phyloP scores from a whole-genome alignment of 2,888 invertebrate species.

The Patella depressa region DNA sequence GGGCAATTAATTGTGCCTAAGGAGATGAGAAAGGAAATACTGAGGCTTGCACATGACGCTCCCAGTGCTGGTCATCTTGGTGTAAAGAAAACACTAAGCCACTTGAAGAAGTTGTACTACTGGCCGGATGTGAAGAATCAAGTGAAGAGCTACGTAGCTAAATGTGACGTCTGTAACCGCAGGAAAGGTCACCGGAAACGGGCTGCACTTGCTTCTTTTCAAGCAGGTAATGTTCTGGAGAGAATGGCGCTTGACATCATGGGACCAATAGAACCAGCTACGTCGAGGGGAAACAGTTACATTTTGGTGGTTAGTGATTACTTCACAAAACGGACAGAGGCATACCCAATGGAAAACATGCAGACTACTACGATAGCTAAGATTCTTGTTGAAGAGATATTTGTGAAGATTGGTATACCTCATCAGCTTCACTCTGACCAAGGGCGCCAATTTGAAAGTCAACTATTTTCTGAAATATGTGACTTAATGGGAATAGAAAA shows the following conservation, averaged over 20 bases:
- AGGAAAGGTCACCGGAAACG: neutral
- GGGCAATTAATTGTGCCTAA: too few relatives aligned
- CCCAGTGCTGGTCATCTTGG: neutral
- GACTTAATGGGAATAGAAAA: conserved; percentile 28
- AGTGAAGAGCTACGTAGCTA: neutral
- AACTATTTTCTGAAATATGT: conserved; percentile 34
- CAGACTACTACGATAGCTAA: conserved; percentile 23
- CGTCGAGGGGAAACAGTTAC: conserved; percentile 24
- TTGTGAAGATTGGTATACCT: conserved; percentile 29
- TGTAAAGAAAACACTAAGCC: neutral
- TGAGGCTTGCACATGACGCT: neutral
- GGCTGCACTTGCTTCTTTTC: neutral
- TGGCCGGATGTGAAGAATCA: neutral
- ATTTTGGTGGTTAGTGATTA: neutral
- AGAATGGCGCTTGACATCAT: conserved; percentile 30
- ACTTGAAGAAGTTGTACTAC: neutral
- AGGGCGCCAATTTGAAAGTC: conserved; percentile 32
- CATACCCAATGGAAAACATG: neutral
- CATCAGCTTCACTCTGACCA: conserved; percentile 33
- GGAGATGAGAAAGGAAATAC: neutral
- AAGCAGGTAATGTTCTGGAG: conserved; percentile 32
- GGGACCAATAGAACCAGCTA: conserved; percentile 21
- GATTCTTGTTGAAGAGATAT: conserved; percentile 27
- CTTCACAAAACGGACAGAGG: neutral
- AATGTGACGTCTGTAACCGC: neutral